Base-by-base conservation (phyloP, 2,113 vertebrate genomes). In the Plecotus auritus region DNA sequence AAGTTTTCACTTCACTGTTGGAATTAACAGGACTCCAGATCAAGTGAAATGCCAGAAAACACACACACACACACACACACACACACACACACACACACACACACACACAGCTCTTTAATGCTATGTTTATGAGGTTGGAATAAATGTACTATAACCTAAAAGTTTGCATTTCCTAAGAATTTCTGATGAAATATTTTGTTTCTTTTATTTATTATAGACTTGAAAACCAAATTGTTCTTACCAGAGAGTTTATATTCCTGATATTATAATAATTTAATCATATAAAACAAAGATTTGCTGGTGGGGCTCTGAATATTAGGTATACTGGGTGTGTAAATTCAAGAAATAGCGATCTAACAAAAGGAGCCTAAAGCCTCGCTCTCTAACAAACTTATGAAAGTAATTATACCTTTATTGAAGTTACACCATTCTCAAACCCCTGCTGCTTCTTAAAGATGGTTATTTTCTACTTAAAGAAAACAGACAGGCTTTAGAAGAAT, bases 401-500 rank as follows among this genome's bases (percentile, higher is more conserved):
- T 93, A 92, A 97, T 96, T 97, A 87, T 81, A 93, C 47, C 59
- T 95, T 96, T 93, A 94, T 54, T 91, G 90, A 96, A 96, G 80
- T 90, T 82, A 91, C 14, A 69, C 42, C 61, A 90, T 59, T 96
- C 84, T 93, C 49, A 77, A 91, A 47, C 26, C 35, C 94, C 86
- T 82, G 70, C 80, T 96, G 61, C 81, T 93, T 94, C 88, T 94
- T 97, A 92, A 96, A 95, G 92, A 96, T 91, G 61, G 85, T 96
- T 87, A 88, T 90, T 97, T 96, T 95, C 95, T 96, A 92, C 90
- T 96, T 97, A 92, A 95, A 93, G 85, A 74, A 95, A 96, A 95
- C 26, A 92, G 76, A 93, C 74, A 91, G 26, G 64, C 35, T 92
- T 95, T 94, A 67, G 76, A 94, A 96, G 67, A 97, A 78, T 76